A percentile compares a stretch with the other conserved stretches of the same genome.
phyloP scores from a whole-genome alignment of 1,140 invertebrate genomes.

The Potamilus streckersoni region DNA sequence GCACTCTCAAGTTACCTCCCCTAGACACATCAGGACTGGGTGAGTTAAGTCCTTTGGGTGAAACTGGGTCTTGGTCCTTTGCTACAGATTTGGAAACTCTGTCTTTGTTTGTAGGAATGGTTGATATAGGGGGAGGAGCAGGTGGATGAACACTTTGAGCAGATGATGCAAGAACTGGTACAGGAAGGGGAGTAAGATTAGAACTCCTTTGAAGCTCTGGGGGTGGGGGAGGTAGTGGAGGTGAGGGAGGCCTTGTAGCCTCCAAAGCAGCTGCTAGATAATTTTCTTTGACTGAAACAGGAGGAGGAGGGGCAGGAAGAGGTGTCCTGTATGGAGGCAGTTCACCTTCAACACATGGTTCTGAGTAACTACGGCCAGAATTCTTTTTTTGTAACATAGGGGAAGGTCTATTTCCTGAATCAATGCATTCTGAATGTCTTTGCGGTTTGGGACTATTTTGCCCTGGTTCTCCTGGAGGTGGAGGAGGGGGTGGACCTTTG shows the following conservation, averaged over 20 bases:
- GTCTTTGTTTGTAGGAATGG: conserved; percentile 19
- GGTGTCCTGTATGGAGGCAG: background rate
- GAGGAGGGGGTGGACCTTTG: conserved; percentile 19
- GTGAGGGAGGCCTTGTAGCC: conserved; percentile 9
- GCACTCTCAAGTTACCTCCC: too few species aligned
- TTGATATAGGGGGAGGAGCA: conserved; percentile 19
- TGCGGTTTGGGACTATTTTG: conserved; percentile 15
- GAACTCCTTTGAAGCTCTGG: conserved; percentile 19
- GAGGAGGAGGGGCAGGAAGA: conserved; percentile 1
- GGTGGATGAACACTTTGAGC: background rate
- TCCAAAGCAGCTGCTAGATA: conserved; percentile 1
- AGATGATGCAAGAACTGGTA: background rate
- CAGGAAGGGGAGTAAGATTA: background rate
- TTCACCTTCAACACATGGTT: conserved; percentile 9
- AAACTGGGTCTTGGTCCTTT: too few species aligned
- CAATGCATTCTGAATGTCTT: conserved; percentile 9
- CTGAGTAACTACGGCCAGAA: conserved; percentile 21
- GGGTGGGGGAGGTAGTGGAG: conserved; percentile 27
- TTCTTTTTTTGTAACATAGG: conserved; percentile 7
- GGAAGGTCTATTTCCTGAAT: background rate
- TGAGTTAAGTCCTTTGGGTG: too few species aligned
- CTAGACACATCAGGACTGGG: too few species aligned
- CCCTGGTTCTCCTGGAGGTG: background rate
- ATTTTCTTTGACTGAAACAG: conserved; percentile 2
- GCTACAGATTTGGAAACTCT: too few species aligned